These are phyloP conservation scores for Ascidia mentula DNA, from an alignment of 23 tunicate species.

Conservation along the genomic window DNA sequence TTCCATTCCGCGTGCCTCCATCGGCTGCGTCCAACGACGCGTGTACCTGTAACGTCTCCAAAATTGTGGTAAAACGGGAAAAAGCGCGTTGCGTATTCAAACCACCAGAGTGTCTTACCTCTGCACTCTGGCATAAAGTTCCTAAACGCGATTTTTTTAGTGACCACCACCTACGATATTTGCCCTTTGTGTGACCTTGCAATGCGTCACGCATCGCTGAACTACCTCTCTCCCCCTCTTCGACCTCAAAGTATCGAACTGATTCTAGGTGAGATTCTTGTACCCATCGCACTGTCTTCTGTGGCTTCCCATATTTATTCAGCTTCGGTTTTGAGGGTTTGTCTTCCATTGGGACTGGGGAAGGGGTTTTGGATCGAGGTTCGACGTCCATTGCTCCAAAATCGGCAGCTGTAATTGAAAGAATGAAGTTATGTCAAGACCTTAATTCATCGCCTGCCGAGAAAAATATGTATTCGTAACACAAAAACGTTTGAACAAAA, in stretches of 20 bases:
- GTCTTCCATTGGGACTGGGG: slow-evolving; percentile 50
- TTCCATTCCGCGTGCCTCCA: background rate
- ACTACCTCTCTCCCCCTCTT: slow-evolving; percentile 88
- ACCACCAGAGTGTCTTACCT: background rate
- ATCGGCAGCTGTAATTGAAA: slow-evolving; percentile 52
- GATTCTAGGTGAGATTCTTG: slow-evolving; percentile 46
- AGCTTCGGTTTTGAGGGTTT: slow-evolving; percentile 66
- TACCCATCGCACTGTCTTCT: slow-evolving; percentile 76
- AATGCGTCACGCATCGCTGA: background rate
- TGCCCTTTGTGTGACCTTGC: slow-evolving; percentile 17
- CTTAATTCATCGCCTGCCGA: no score
- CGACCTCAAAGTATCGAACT: slow-evolving; percentile 71
- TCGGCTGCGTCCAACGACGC: background rate
- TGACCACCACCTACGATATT: background rate
- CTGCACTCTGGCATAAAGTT: background rate
- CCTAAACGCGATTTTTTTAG: background rate
- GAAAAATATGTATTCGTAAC: no score
- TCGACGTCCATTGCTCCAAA: slow-evolving; percentile 26
- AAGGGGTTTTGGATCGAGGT: slow-evolving; percentile 26
- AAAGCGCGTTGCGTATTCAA: background rate
- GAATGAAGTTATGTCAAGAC: no score
- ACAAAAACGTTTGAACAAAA: no score
- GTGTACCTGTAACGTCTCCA: background rate
- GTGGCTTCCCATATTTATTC: slow-evolving; percentile 79
- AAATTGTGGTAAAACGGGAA: background rate